These are phyloP conservation scores for Flexamia atlantica DNA, from an alignment of 2,888 invertebrate genomes.

Conservation along the genomic window DNA sequence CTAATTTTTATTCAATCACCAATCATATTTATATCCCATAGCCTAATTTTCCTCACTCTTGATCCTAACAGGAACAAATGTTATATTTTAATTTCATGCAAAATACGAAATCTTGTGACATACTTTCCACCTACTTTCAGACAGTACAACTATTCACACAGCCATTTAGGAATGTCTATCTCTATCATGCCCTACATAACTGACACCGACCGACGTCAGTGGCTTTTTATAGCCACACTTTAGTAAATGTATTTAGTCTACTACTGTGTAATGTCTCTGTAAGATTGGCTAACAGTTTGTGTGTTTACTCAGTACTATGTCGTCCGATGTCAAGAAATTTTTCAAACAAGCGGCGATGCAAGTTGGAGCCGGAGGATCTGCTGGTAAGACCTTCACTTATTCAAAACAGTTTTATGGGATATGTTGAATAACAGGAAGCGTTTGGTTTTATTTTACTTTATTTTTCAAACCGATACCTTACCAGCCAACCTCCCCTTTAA, in stretches of 20 bases:
- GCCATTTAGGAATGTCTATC: conserved; percentile 5
- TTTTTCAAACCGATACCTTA: too few relatives aligned
- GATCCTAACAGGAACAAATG: too few relatives aligned
- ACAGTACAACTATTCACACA: background rate
- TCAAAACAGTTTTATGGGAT: too few relatives aligned
- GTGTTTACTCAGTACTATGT: conserved; percentile 60
- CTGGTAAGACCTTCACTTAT: conserved; percentile 77
- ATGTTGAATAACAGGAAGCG: too few relatives aligned
- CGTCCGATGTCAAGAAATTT: conserved; percentile 70
- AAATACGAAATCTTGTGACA: too few relatives aligned
- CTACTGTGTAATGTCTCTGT: background rate
- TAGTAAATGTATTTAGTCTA: background rate
- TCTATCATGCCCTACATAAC: conserved; percentile 5
- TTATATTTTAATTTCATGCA: too few relatives aligned
- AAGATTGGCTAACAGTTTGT: conserved; percentile 25
- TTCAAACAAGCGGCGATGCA: conserved; percentile 87
- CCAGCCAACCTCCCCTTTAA: too few relatives aligned
- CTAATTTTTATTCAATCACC: too few relatives aligned
- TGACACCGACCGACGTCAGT: background rate
- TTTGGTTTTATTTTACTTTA: too few relatives aligned
- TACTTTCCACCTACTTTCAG: background rate
- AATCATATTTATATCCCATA: too few relatives aligned
- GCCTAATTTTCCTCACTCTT: too few relatives aligned
- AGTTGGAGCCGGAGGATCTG: conserved; percentile 92
- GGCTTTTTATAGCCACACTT: conserved; percentile 11